Conservation (phyloP, 2,113 vertebrate species). For the Psettodes erumei region DNA sequence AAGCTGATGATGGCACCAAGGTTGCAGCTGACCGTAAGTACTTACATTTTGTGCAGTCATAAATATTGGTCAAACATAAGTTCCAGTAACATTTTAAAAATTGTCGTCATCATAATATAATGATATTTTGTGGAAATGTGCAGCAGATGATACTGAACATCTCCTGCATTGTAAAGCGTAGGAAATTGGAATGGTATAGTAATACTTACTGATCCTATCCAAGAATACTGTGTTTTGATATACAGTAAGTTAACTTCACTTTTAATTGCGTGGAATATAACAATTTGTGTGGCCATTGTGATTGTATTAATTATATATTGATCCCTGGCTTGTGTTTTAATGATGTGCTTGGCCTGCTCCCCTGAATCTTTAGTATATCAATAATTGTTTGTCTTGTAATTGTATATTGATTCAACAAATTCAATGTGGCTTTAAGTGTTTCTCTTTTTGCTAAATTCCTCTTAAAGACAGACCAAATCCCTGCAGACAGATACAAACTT, state of each 20-base stretch:
- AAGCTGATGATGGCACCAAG: not conserved
- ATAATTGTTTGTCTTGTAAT: conserved; percentile 81
- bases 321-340: conserved; percentile 68
- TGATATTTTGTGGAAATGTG: not conserved
- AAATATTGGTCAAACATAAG: not conserved
- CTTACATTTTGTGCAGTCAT: not conserved
- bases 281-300: conserved; percentile 6
- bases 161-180: not conserved
- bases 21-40: not conserved
- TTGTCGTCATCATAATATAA: not conserved
- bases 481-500: conserved; percentile 26
- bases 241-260: not conserved
- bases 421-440: conserved; percentile 55
- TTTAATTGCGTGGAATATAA: conserved; percentile 9
- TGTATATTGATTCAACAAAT: conserved; percentile 77
- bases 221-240: not conserved
- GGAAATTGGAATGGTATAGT: not conserved
- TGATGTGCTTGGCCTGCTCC: conserved; percentile 56
- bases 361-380: conserved; percentile 73
- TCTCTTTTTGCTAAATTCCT: conserved; percentile 33
- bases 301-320: conserved; percentile 72
- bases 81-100: not conserved
- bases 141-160: not conserved
- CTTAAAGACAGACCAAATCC: conserved; percentile 34
- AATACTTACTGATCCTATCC: not conserved